Conservation (phyloP, 2,113 vertebrate species). For the Pachycephala philippinensis region DNA sequence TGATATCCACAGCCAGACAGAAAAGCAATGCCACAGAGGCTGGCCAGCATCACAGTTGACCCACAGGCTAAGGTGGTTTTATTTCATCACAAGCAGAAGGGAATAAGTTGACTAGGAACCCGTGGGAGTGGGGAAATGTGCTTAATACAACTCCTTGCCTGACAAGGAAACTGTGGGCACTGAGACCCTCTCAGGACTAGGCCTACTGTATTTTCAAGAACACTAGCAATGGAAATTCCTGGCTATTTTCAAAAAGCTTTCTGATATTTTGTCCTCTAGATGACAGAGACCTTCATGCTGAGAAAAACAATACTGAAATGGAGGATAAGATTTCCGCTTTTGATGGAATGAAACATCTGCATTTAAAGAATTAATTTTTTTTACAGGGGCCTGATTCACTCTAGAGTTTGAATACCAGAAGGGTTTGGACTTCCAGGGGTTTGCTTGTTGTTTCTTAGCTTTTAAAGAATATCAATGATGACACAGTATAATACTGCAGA, state of each 20-base stretch:
- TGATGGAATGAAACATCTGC: not conserved
- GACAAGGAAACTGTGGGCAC: not conserved
- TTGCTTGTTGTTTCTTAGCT: not conserved
- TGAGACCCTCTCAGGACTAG: not conserved
- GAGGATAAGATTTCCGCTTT: not conserved
- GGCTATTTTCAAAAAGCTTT: not conserved
- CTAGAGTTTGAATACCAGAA: not conserved
- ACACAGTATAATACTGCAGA: not conserved
- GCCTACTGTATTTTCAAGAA: not conserved
- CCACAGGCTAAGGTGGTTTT: not conserved
- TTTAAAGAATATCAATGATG: not conserved
- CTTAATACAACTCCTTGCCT: not conserved
- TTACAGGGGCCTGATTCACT: not conserved
- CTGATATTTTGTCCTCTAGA: not conserved
- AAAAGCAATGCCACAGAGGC: not conserved
- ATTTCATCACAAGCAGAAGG: not conserved
- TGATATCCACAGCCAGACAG: not conserved
- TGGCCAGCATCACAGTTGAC: not conserved
- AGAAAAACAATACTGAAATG: not conserved
- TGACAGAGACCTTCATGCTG: not conserved
- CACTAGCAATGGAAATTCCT: not conserved
- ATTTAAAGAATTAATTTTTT: not conserved
- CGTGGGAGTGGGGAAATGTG: not conserved
- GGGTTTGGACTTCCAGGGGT: fast-evolving
- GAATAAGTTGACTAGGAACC: not conserved